A percentile compares a stretch with the other conserved stretches of the same genome.
Evolutionary conservation across 2,888 invertebrate genomes (phyloP).

Genomic region (Argyresthia albistria): DNA sequence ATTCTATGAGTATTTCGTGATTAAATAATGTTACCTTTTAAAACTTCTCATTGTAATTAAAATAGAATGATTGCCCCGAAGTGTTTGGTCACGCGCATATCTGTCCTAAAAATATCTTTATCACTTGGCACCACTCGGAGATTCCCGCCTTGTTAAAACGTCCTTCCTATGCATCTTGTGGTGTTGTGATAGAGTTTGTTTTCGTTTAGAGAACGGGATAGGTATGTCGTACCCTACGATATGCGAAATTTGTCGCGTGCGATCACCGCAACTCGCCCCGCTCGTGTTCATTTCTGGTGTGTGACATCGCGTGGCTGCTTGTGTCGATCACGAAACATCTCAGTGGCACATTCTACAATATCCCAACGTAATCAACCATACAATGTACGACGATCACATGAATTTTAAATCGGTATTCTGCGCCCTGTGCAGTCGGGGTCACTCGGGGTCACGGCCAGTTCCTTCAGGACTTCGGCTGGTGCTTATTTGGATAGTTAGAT

Average conservation of each 20-base stretch:
- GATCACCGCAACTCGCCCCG: not conserved
- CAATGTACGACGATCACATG: no score
- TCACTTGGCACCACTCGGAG: slow-evolving; percentile 55
- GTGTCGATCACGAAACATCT: not conserved
- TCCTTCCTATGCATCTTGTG: not conserved
- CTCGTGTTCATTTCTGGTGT: not conserved
- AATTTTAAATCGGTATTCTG: no score
- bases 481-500: no score
- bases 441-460: no score
- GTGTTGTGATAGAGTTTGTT: not conserved
- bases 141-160: slow-evolving; percentile 1
- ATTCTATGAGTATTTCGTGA: no score
- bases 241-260: slow-evolving; percentile 2
- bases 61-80: slow-evolving; percentile 43
- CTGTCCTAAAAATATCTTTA: slow-evolving; percentile 54
- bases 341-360: no score
- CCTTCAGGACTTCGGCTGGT: no score
- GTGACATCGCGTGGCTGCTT: not conserved
- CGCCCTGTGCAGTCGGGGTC: no score
- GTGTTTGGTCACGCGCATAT: slow-evolving; percentile 61
- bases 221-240: not conserved
- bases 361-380: no score
- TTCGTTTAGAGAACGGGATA: not conserved
- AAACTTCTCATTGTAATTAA: slow-evolving; percentile 31
- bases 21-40: no score